Evolutionary conservation across 2,797 vertebrate species (phyloP).

Genomic region (Chaenodraco wilsoni): DNA sequence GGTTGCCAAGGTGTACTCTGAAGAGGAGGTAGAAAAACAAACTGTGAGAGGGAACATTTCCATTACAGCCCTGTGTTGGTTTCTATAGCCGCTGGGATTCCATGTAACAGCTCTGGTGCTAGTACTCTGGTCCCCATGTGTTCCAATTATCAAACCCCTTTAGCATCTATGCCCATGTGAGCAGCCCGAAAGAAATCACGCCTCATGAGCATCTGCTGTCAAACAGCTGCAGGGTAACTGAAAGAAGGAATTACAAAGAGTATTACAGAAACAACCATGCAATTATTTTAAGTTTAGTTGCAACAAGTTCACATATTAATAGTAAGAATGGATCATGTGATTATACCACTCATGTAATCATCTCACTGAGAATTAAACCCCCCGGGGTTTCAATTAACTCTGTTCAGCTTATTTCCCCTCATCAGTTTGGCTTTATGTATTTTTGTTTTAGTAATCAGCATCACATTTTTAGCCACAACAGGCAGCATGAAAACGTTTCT

Average conservation of each 20-base stretch:
- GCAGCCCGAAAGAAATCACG: constrained; percentile 42
- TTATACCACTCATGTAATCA: background rate
- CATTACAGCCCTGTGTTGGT: constrained; percentile 68
- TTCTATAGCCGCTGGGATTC: constrained; percentile 67
- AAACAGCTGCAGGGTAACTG: constrained; percentile 39
- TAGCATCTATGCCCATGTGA: constrained; percentile 53
- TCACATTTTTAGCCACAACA: too few species aligned
- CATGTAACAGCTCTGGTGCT: constrained; percentile 58
- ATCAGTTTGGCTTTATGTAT: background rate
- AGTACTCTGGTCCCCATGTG: constrained; percentile 53
- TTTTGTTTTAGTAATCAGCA: background rate
- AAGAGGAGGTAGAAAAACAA: constrained; percentile 33
- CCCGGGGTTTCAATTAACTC: background rate
- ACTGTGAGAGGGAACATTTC: constrained; percentile 61
- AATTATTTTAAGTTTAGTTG: constrained; percentile 25
- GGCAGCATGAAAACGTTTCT: background rate
- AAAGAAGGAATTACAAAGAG: constrained; percentile 20
- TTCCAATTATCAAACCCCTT: constrained; percentile 73
- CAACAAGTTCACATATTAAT: constrained; percentile 2
- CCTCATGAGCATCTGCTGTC: constrained; percentile 47
- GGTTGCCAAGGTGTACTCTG: constrained; percentile 53
- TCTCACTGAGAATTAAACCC: background rate
- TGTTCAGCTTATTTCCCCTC: background rate
- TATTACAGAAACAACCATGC: constrained; percentile 19
- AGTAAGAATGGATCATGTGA: background rate